Conservation (phyloP, 2,797 vertebrate species). For the Netta rufina region DNA sequence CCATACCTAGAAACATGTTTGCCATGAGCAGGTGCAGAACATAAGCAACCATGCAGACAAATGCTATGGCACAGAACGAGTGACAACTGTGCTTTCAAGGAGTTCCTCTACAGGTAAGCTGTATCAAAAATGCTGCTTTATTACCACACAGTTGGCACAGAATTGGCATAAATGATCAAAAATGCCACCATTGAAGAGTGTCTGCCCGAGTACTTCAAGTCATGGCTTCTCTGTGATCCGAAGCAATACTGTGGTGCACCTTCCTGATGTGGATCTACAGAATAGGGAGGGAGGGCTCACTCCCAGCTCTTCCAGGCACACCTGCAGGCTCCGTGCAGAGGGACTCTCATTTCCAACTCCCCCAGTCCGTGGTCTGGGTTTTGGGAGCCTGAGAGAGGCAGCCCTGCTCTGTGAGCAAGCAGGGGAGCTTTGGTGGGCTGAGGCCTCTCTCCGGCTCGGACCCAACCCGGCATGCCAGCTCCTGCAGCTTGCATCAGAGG, state of each 20-base stretch:
- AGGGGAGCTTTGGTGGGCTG: neutral
- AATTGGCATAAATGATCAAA: neutral
- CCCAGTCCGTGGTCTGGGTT: fast-evolving
- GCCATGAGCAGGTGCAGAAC: neutral
- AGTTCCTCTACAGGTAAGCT: neutral
- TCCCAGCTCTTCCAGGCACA: neutral
- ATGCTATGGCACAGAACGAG: neutral
- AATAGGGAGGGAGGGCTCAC: neutral
- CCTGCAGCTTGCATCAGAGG: fast-evolving
- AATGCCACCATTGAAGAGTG: neutral
- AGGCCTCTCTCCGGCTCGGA: neutral
- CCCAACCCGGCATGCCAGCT: neutral
- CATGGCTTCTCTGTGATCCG: neutral
- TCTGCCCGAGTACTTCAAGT: neutral
- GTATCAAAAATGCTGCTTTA: neutral
- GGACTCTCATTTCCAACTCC: neutral
- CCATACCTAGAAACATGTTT: neutral
- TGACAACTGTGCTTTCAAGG: neutral
- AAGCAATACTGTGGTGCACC: fast-evolving
- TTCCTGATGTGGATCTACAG: neutral
- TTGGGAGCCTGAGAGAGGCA: neutral
- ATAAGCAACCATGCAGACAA: neutral
- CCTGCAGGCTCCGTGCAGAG: neutral
- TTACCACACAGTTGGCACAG: neutral
- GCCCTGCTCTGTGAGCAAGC: neutral